A percentile compares a stretch with the other conserved stretches of the same genome.
phyloP scores from a whole-genome alignment of 2,888 invertebrate species.

The Tholera decimalis region DNA sequence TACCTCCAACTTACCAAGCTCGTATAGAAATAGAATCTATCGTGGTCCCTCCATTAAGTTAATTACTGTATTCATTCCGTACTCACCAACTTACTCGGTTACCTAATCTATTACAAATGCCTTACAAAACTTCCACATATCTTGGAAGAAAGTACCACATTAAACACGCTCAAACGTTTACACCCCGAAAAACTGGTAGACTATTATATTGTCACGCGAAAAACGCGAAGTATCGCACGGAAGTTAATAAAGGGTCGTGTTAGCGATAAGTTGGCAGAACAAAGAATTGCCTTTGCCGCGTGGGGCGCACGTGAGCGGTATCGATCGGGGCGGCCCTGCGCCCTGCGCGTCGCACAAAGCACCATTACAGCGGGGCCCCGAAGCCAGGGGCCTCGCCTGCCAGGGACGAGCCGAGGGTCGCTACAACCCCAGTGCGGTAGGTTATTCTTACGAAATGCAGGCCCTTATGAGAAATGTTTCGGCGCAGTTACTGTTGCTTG shows the following conservation, averaged over 20 bases:
- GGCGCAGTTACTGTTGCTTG: constrained; percentile 20
- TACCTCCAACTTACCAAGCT: constrained; percentile 44
- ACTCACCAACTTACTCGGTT: constrained; percentile 21
- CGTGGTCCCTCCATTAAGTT: constrained; percentile 33
- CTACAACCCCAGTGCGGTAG: constrained; percentile 51
- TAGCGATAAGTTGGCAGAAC: constrained; percentile 72
- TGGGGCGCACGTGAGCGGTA: constrained; percentile 73
- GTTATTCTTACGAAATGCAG: constrained; percentile 46
- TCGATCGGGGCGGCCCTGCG: constrained; percentile 72
- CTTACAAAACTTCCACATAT: constrained; percentile 43
- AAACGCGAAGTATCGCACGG: constrained; percentile 66
- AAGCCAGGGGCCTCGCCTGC: constrained; percentile 40
- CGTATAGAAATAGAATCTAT: constrained; percentile 38
- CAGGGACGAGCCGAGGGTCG: constrained; percentile 45
- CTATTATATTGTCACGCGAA: constrained; percentile 67
- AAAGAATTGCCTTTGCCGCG: constrained; percentile 71
- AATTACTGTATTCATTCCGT: constrained; percentile 40
- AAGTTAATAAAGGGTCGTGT: constrained; percentile 71
- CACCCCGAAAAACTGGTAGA: constrained; percentile 54
- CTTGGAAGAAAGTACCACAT: constrained; percentile 40
- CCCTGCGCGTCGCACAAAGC: constrained; percentile 73
- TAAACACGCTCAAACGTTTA: constrained; percentile 57
- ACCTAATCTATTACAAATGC: constrained; percentile 40
- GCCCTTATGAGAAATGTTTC: constrained; percentile 30
- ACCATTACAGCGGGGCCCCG: constrained; percentile 62